phyloP scores from a whole-genome alignment of 2,113 vertebrate species.

The Colinus virginianus region DNA sequence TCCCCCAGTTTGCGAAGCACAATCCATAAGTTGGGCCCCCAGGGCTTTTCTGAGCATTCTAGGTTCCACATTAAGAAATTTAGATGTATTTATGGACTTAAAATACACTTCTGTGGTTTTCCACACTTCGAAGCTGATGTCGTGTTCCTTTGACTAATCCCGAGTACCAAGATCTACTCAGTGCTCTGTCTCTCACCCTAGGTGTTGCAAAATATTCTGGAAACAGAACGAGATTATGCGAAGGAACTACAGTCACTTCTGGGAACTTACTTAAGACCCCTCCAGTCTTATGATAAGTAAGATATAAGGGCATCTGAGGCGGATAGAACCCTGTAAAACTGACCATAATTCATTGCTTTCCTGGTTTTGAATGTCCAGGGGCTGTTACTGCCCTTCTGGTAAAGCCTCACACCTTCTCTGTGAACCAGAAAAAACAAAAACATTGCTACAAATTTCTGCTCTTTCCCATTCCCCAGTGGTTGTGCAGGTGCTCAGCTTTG shows the following conservation, averaged over 20 bases:
- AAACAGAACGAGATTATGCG: constrained; percentile 94
- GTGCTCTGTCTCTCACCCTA: constrained; percentile 73
- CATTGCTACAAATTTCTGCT: not conserved
- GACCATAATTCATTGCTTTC: not conserved
- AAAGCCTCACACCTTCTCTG: not conserved
- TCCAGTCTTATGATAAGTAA: constrained; percentile 96
- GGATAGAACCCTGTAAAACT: not conserved
- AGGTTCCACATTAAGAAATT: not conserved
- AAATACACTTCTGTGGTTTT: not conserved
- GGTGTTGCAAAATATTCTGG: constrained; percentile 97
- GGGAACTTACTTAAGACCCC: constrained; percentile 89
- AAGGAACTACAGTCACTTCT: constrained; percentile 94
- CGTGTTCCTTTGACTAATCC: not conserved
- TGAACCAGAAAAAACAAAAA: not conserved
- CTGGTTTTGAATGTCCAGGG: constrained; percentile 22
- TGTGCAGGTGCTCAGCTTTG: not conserved
- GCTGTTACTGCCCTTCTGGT: not conserved
- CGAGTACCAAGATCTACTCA: constrained; percentile 31
- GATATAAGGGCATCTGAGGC: constrained; percentile 59
- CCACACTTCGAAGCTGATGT: not conserved
- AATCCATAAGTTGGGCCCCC: not conserved
- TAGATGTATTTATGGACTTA: not conserved
- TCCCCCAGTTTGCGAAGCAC: not conserved
- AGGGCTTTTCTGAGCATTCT: not conserved
- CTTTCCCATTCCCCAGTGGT: not conserved